Base-by-base conservation (phyloP, 2,797 vertebrate species). In the Melanotaenia trifasciata region DNA sequence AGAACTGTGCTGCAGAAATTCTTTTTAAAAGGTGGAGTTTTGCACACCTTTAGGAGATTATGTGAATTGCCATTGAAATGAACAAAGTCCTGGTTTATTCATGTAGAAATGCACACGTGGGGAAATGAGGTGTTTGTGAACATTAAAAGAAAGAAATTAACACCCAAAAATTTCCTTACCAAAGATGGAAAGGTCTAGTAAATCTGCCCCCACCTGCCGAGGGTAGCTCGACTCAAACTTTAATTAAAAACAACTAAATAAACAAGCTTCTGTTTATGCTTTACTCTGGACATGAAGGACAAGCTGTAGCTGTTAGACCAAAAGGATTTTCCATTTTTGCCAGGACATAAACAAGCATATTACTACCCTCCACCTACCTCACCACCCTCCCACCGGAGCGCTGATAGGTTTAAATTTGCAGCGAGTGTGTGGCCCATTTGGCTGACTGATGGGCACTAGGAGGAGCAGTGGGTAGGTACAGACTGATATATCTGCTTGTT, bases 401-500 rank as follows among this genome's bases (percentile, higher is more conserved):
- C 62, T 54, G 65, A 77, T 76, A 58, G 75, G 58, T 70, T 83
- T 79, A 87, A 85, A 90, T 92, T 76, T 89, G 80, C 76, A 64
- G 72, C 66, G 58, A 64, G 62, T 24, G 66, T 24, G 79, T 86
- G 67, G 85, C 79, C 83, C 82, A 83, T 90, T 84, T 79, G 65
- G 67, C 62, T 90, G 90, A 93, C 76, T 79, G 86, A 91, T 92
- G 81, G 76, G 45, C 1, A 1, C 79, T 59, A 32, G 73, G 76
- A 83, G 80, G 83, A 72, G 73, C 80, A 40, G 45, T 16, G 54
- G 63, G 83, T 58, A 66, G 81, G 58, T 82, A 70, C 64, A 63
- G 60, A 70, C 83, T 89, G 87, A 92, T 93, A 89, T 91, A 93
- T 90, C 77, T 66, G 80, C 83, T 83, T 88, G 85, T 89, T 92